phyloP scores from a whole-genome alignment of 2,797 vertebrate species.

The Remorina albescens region DNA sequence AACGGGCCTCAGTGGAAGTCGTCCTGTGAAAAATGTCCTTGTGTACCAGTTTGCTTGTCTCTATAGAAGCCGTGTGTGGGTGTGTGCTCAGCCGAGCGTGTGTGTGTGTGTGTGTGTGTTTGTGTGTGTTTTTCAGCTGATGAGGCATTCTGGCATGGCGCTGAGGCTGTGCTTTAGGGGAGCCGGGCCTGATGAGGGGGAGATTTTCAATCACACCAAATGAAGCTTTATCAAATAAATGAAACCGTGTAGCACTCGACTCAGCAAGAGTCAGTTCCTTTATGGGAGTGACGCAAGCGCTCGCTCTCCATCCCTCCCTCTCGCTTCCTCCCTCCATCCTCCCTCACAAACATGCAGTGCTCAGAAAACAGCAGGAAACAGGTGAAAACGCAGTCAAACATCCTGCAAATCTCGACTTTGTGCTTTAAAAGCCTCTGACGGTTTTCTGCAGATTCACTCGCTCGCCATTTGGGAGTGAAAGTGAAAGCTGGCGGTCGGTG shows the following conservation, averaged over 20 bases:
- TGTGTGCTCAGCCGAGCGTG: slow-evolving; percentile 28
- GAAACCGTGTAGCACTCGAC: slow-evolving; percentile 74
- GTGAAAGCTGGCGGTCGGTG: neutral
- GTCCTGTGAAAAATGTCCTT: slow-evolving; percentile 56
- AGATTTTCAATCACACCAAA: slow-evolving; percentile 81
- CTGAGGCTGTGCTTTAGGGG: slow-evolving; percentile 75
- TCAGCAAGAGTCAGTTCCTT: slow-evolving; percentile 74
- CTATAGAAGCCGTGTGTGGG: slow-evolving; percentile 8
- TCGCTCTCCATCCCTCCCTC: neutral
- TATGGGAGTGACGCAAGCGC: slow-evolving; percentile 64
- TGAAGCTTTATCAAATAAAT: slow-evolving; percentile 82
- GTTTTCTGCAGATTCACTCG: neutral
- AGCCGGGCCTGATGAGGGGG: slow-evolving; percentile 74
- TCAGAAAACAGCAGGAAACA: slow-evolving; percentile 17
- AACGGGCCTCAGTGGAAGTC: slow-evolving; percentile 41
- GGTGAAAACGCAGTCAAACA: neutral
- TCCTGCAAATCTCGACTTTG: neutral
- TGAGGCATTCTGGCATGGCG: slow-evolving; percentile 71
- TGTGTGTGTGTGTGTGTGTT: slow-evolving; percentile 50
- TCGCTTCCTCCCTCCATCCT: neutral
- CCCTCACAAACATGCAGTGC: slow-evolving; percentile 16
- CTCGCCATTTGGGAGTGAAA: neutral
- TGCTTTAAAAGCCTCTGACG: neutral
- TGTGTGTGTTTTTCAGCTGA: slow-evolving; percentile 76
- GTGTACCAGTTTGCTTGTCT: slow-evolving; percentile 32